phyloP scores from a whole-genome alignment of 2,113 vertebrate genomes.

The Nesoenas mayeri region DNA sequence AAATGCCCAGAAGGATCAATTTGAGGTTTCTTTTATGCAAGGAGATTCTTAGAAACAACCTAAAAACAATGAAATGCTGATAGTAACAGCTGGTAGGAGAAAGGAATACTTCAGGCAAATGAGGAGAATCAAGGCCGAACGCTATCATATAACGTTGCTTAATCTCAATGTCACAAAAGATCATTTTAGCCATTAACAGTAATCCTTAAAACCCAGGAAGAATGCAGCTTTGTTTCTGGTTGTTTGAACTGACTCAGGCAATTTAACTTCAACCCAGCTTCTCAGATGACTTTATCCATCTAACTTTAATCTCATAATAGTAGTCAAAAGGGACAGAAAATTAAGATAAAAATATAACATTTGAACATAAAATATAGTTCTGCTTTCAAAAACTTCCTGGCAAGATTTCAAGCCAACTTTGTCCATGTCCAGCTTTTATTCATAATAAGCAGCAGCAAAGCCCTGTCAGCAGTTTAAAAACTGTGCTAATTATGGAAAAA shows the following conservation, averaged over 20 bases:
- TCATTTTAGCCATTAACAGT: conserved; percentile 50
- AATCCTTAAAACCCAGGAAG: conserved; percentile 56
- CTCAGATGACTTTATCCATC: conserved; percentile 66
- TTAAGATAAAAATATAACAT: conserved; percentile 65
- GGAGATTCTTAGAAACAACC: background rate
- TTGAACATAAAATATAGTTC: conserved; percentile 52
- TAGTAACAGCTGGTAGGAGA: conserved; percentile 52
- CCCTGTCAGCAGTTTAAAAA: conserved; percentile 47
- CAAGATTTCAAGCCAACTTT: conserved; percentile 24
- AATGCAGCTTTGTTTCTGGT: conserved; percentile 66
- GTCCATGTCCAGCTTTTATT: conserved; percentile 50
- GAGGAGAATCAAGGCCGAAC: background rate
- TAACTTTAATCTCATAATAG: conserved; percentile 67
- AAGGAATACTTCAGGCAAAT: background rate
- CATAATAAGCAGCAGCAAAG: background rate
- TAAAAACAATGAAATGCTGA: background rate
- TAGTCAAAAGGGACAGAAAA: conserved; percentile 56
- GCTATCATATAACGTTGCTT: conserved; percentile 37
- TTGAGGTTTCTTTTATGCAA: conserved; percentile 22
- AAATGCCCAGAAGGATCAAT: conserved; percentile 21
- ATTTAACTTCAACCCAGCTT: conserved; percentile 63
- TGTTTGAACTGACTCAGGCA: conserved; percentile 64
- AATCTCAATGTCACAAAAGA: conserved; percentile 41
- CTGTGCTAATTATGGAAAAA: conserved; percentile 25
- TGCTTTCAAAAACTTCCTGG: conserved; percentile 47